Conservation (phyloP, 2,113 vertebrate species). For the Polyodon spathula region DNA sequence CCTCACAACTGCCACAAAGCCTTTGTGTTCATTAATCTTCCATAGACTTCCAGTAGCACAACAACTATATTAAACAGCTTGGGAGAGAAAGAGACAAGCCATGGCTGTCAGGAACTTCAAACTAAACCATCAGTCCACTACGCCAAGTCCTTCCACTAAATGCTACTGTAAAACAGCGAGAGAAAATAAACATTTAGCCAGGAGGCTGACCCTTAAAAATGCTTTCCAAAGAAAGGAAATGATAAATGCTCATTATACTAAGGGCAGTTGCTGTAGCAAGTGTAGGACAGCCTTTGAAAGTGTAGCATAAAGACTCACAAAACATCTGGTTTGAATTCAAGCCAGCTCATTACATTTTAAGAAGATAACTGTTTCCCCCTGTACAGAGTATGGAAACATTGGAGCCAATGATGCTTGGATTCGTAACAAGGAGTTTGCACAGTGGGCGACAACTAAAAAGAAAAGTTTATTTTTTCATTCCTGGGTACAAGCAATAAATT, state of each 20-base stretch:
- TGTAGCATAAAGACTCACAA: conserved; percentile 47
- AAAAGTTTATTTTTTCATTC: conserved; percentile 33
- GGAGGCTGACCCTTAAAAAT: conserved; percentile 53
- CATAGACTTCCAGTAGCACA: conserved; percentile 80
- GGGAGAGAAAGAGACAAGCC: conserved; percentile 63
- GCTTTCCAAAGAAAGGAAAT: conserved; percentile 41
- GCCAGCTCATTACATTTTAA: conserved; percentile 45
- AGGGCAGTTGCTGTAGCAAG: conserved; percentile 41
- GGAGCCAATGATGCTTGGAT: conserved; percentile 30
- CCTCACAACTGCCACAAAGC: conserved; percentile 85
- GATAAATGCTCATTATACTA: conserved; percentile 59
- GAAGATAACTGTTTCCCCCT: conserved; percentile 47
- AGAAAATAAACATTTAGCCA: conserved; percentile 67
- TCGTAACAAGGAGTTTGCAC: conserved; percentile 33
- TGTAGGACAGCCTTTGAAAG: conserved; percentile 36
- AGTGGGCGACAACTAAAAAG: conserved; percentile 40
- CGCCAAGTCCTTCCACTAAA: conserved; percentile 71
- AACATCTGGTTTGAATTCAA: conserved; percentile 61
- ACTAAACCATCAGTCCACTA: conserved; percentile 68
- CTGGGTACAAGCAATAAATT: conserved; percentile 39
- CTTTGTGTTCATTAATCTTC: conserved; percentile 98
- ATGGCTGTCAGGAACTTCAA: conserved; percentile 81
- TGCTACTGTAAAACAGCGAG: conserved; percentile 68
- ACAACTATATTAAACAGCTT: conserved; percentile 85
- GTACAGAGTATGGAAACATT: conserved; percentile 35